phyloP scores from a whole-genome alignment of 1,140 invertebrate genomes.

The Lamellibrachia luymesi region DNA sequence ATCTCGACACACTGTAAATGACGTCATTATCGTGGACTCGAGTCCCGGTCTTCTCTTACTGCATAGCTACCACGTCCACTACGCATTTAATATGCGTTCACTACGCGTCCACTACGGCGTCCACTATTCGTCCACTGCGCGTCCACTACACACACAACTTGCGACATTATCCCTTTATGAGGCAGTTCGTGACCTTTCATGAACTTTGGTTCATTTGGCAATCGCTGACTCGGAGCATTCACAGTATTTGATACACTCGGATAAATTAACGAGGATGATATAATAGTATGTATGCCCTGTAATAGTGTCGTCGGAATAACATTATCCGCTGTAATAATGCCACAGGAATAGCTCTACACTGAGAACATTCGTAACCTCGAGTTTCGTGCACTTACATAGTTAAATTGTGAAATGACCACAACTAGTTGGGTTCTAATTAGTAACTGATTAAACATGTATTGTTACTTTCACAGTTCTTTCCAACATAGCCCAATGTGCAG shows the following conservation, averaged over 20 bases:
- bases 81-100: too few species aligned
- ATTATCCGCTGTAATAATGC: background rate
- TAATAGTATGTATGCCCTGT: background rate
- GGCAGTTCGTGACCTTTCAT: background rate
- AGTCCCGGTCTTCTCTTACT: too few species aligned
- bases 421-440: too few species aligned
- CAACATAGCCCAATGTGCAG: too few species aligned
- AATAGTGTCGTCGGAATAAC: background rate
- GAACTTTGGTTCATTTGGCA: background rate
- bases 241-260: background rate
- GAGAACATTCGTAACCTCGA: background rate
- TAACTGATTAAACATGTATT: too few species aligned
- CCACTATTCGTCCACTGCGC: too few species aligned
- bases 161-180: background rate
- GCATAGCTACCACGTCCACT: too few species aligned
- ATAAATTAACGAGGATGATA: background rate
- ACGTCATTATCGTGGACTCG: too few species aligned
- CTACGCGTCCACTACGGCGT: too few species aligned
- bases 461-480: too few species aligned
- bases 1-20: too few species aligned
- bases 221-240: background rate
- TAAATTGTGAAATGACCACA: too few species aligned
- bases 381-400: background rate
- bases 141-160: background rate
- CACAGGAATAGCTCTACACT: background rate